These are phyloP conservation scores for Incurvaria masculella DNA, from an alignment of 2,888 invertebrate species.

Conservation along the genomic window DNA sequence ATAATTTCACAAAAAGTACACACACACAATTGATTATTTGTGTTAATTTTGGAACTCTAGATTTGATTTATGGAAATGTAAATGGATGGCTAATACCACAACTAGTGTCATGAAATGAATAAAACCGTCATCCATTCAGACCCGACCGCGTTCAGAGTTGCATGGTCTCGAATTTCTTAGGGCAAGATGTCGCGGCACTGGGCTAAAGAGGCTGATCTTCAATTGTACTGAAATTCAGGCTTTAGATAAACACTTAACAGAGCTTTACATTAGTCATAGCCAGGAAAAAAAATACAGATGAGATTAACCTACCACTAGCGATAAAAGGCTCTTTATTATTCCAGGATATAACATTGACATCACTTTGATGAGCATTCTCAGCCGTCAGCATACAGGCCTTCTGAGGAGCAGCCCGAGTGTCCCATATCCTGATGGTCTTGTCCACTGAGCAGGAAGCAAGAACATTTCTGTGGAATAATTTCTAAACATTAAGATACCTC, in stretches of 20 bases:
- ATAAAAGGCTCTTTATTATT: slow-evolving; percentile 89
- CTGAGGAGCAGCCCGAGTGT: slow-evolving; percentile 78
- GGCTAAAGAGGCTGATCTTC: no score
- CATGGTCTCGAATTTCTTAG: no score
- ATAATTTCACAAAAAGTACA: no score
- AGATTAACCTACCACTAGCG: slow-evolving; percentile 69
- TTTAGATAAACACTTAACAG: background rate
- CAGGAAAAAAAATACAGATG: background rate
- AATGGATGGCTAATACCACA: no score
- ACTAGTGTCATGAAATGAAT: no score
- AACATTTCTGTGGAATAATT: slow-evolving; percentile 59
- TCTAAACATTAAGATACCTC: background rate
- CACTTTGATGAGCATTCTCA: slow-evolving; percentile 81
- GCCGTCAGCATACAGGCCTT: slow-evolving; percentile 91
- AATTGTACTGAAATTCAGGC: no score
- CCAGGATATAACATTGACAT: slow-evolving; percentile 98
- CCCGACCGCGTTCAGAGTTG: no score
- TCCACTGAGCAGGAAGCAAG: slow-evolving; percentile 88
- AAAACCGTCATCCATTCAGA: no score
- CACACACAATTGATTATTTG: no score
- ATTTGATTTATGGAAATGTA: no score
- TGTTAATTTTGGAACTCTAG: no score
- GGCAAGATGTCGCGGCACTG: no score
- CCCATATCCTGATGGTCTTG: slow-evolving; percentile 93
- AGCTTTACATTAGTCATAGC: background rate